phyloP scores from a whole-genome alignment of 1,140 invertebrate genomes.

The Tribolium madens region DNA sequence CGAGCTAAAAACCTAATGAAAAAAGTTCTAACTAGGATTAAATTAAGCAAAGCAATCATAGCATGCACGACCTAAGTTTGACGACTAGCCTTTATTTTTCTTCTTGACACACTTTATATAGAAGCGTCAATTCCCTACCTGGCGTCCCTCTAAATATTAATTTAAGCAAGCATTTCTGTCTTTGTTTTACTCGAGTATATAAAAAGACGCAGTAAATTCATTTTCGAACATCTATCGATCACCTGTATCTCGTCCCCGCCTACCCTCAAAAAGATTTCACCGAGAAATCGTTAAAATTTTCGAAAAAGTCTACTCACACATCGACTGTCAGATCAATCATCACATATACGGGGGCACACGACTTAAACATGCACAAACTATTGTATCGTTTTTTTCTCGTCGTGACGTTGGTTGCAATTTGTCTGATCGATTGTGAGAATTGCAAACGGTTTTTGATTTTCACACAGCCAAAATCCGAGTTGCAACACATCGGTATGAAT shows the following conservation, averaged over 20 bases:
- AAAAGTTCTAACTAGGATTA: constrained; percentile 6
- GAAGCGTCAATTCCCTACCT: constrained; percentile 52
- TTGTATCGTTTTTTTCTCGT: constrained; percentile 51
- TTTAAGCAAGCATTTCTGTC: constrained; percentile 38
- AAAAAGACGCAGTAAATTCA: constrained; percentile 47
- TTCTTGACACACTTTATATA: constrained; percentile 51
- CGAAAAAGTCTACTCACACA: not conserved
- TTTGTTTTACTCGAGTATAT: constrained; percentile 20
- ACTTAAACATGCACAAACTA: constrained; percentile 54
- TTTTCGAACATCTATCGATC: constrained; percentile 54
- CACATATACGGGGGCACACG: constrained; percentile 48
- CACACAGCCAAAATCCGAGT: constrained; percentile 11
- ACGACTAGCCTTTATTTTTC: constrained; percentile 54
- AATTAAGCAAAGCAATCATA: constrained; percentile 45
- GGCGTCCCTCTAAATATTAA: constrained; percentile 49
- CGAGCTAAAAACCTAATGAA: not conserved
- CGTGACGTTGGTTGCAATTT: constrained; percentile 54
- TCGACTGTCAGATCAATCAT: constrained; percentile 39
- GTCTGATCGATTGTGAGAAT: constrained; percentile 58
- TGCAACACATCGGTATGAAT: constrained; percentile 54
- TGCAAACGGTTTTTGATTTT: not conserved
- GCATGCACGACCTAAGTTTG: constrained; percentile 37
- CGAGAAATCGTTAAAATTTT: not conserved
- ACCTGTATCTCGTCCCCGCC: constrained; percentile 49
- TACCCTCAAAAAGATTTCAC: constrained; percentile 43